Conservation (phyloP, 2,888 invertebrate species). For the Bellardia pandia region DNA sequence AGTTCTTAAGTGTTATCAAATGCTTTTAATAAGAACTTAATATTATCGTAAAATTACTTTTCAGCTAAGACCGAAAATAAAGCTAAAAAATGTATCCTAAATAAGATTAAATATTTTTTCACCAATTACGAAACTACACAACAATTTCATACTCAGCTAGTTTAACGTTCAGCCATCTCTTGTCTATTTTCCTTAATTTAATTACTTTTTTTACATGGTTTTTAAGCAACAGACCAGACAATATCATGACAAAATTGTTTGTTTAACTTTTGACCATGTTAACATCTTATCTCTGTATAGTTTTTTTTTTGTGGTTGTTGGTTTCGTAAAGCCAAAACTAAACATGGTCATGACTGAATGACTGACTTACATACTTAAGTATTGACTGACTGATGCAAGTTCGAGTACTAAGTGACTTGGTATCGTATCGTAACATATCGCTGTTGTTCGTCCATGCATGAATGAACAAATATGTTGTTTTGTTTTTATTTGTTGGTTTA, state of each 20-base stretch:
- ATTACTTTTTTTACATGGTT: conserved; percentile 49
- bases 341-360: conserved; percentile 72
- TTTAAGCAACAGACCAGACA: conserved; percentile 43
- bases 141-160: conserved; percentile 12
- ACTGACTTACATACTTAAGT: conserved; percentile 55
- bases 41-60: no score
- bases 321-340: conserved; percentile 50
- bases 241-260: conserved; percentile 67
- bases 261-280: conserved; percentile 60
- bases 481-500: neutral
- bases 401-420: conserved; percentile 46
- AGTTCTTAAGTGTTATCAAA: no score
- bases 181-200: conserved; percentile 61
- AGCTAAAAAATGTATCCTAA: neutral
- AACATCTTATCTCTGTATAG: conserved; percentile 61
- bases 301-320: conserved; percentile 12
- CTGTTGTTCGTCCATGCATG: conserved; percentile 50
- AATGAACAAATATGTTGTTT: conserved; percentile 59
- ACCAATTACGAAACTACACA: conserved; percentile 1
- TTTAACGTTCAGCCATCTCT: conserved; percentile 23
- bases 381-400: conserved; percentile 56
- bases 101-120: neutral
- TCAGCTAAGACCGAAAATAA: no score
- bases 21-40: no score
- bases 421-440: conserved; percentile 42